Evolutionary conservation across 2,888 invertebrate species (phyloP).

Genomic region (Flexamia atlantica): DNA sequence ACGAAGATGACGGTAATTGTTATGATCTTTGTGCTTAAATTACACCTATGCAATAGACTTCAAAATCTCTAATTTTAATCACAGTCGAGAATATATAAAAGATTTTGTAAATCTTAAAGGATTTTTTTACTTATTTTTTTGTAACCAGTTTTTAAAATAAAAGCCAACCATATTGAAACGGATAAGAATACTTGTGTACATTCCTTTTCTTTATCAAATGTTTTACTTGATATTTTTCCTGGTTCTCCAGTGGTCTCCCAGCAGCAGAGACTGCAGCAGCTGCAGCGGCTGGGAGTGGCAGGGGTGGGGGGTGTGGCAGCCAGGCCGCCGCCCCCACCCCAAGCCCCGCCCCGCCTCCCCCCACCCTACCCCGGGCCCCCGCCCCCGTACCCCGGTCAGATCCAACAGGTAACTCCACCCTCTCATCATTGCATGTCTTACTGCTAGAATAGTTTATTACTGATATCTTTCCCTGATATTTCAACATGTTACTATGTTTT

Average conservation of each 20-base stretch:
- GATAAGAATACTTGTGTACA: too few species aligned
- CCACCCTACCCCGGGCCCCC: constrained; percentile 86
- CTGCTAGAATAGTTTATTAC: constrained; percentile 11
- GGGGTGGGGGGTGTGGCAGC: constrained; percentile 61
- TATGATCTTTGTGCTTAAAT: too few species aligned
- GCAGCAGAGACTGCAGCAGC: constrained; percentile 62
- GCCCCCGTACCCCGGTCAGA: constrained; percentile 82
- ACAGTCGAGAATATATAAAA: too few species aligned
- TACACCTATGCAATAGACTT: too few species aligned
- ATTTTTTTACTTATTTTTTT: too few species aligned
- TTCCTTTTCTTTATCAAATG: too few species aligned
- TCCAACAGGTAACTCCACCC: constrained; percentile 62
- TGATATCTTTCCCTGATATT: constrained; percentile 4
- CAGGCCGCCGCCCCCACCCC: constrained; percentile 59
- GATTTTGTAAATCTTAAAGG: too few species aligned
- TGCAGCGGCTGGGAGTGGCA: constrained; percentile 57
- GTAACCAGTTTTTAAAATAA: too few species aligned
- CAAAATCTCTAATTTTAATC: too few species aligned
- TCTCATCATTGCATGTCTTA: not conserved
- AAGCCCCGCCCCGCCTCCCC: constrained; percentile 76
- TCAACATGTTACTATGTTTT: not conserved
- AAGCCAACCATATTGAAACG: not conserved
- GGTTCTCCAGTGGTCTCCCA: constrained; percentile 14
- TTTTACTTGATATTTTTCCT: too few species aligned
- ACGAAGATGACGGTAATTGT: too few species aligned